Base-by-base conservation (phyloP, 2,888 invertebrate genomes). In the Callyntrura sp. region DNA sequence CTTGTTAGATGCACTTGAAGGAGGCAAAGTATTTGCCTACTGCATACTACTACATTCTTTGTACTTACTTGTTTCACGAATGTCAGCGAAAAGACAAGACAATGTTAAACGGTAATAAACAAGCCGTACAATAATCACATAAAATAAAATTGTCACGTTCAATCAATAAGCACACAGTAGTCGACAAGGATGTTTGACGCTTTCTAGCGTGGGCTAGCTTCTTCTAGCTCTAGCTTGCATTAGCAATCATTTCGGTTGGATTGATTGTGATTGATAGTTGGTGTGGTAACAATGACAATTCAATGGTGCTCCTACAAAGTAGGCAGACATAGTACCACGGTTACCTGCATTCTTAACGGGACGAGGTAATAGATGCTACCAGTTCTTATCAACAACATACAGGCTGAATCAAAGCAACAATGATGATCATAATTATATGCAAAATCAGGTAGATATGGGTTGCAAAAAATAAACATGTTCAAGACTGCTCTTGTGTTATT, bases 91-190 rank as follows among this genome's bases (percentile, higher is more conserved):
- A 70, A 45, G n/a, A 76, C 76, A 76, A 76, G 51, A 55, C 76
- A 55, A 25, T 76, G 76, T 55, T 76, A 76, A 76, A 76, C 76
- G 76, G 76, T 76, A 76, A 76, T 76, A 76, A 76, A 76, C 76
- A 76, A 76, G 51, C 76, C 51, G 51, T 76, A 76, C 76, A 76
- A 51, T 76, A 76, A 76, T 51, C 48, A 76, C 51, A 76, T 76
- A 76, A 73, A 76, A 76, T 76, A 76, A 76, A 76, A 76, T 76
- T 76, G 76, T 76, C 76, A 76, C 76, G 76, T 76, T 76, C 76
- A 76, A 76, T 76, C 76, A 76, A 76, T 76, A 51, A 76, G 76
- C 43, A 1, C 17, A 68, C 9, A 9, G 76, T 25, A 25, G 76
- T 76, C 17, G 76, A 76, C 76, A 51, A 55, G 51, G 48, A 76